phyloP scores from a whole-genome alignment of 1,140 invertebrate species.

The Geopemphigus sp. region DNA sequence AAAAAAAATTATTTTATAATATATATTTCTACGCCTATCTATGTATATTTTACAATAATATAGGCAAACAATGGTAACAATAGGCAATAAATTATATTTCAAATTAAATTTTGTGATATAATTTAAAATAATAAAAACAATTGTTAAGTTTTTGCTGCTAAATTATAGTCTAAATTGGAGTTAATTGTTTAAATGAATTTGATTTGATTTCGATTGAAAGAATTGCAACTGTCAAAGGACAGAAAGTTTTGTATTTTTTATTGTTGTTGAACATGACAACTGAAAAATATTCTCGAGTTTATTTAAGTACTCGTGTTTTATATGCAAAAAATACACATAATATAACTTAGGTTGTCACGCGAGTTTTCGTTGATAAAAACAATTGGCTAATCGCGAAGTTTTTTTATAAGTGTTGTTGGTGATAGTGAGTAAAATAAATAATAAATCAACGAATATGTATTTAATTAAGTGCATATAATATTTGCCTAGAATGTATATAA shows the following conservation, averaged over 20 bases:
- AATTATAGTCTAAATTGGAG: no score
- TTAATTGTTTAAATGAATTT: neutral
- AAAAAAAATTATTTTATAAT: neutral
- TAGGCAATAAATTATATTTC: no score
- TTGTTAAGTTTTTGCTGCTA: no score
- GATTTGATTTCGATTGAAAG: neutral
- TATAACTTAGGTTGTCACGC: neutral
- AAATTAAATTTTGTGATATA: no score
- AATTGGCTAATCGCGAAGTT: conserved; percentile 1
- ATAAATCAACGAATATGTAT: neutral
- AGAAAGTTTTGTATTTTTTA: conserved; percentile 14
- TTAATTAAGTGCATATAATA: neutral
- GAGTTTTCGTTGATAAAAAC: conserved; percentile 30
- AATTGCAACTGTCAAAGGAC: conserved; percentile 6
- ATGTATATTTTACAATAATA: no score
- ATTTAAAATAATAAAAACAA: no score
- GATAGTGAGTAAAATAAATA: neutral
- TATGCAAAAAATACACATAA: neutral
- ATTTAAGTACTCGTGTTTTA: conserved; percentile 20
- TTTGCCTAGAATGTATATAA: neutral
- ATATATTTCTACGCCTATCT: neutral
- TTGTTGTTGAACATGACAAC: conserved; percentile 28
- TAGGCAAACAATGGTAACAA: no score
- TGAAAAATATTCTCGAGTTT: neutral
- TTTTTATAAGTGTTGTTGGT: neutral